Evolutionary conservation across 2,888 invertebrate genomes (phyloP).

Genomic region (Leucophenga montana): DNA sequence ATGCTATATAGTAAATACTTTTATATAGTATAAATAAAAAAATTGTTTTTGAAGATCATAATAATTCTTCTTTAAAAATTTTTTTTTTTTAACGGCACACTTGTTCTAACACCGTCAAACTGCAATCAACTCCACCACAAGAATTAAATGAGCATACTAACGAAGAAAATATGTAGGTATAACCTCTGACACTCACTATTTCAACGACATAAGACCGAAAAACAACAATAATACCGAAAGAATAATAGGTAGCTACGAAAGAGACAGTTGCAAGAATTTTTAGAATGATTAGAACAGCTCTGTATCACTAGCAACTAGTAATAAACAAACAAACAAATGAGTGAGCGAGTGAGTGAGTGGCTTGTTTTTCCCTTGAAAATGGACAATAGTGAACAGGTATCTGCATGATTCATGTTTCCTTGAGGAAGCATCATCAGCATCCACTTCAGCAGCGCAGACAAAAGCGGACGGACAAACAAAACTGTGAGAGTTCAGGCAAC

Average conservation of each 20-base stretch:
- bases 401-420: constrained; percentile 9
- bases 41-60: too few relatives aligned
- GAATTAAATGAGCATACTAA: too few relatives aligned
- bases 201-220: too few relatives aligned
- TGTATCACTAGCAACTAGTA: too few relatives aligned
- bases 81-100: constrained; percentile 21
- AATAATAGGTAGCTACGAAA: too few relatives aligned
- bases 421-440: background rate
- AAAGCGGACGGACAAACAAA: background rate
- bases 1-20: constrained; percentile 46
- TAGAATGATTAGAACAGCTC: background rate
- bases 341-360: background rate
- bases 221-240: too few relatives aligned
- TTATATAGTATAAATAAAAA: constrained; percentile 51
- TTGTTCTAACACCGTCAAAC: too few relatives aligned
- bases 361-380: constrained; percentile 15
- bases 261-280: constrained; percentile 1
- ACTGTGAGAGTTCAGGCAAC: background rate
- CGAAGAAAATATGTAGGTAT: too few relatives aligned
- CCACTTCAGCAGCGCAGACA: too few relatives aligned
- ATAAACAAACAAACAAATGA: background rate
- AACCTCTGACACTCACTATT: too few relatives aligned
- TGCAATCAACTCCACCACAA: too few relatives aligned
- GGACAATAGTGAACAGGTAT: background rate
- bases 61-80: background rate